Base-by-base conservation (phyloP, 2,113 vertebrate genomes). In the Tetraodon nigroviridis region DNA sequence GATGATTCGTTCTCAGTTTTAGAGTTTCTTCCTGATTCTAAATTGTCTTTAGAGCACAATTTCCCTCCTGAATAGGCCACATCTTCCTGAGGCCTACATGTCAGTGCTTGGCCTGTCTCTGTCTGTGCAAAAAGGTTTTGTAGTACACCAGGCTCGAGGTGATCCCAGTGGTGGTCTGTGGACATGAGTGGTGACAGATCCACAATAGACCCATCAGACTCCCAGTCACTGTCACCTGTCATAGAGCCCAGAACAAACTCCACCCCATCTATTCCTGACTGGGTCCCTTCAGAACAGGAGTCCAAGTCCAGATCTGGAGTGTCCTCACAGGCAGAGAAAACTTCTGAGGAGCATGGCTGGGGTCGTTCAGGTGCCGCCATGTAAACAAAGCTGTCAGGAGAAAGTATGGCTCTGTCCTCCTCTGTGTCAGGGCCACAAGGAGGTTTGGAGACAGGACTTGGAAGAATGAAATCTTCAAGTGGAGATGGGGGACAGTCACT, bases 141-240 rank as follows among this genome's bases (percentile, higher is more conserved):
- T 0, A 92, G 86, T 45, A 90, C 60, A 6, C 84, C 88, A 1
- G 85, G 87, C 51, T 92, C 91, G 10, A 91, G 86, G 17, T 86
- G 83, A 50, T 90, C 90, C 86, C 88, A 90, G 16, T 32, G 7
- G 10, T 73, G 86, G 41, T 91, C 91, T 20, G 48, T 68, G 32
- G 27, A 76, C 56, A 52, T 13, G 15, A 71, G 44, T 0, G 73
- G 29, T 27, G 83, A 80, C 41, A 79, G 78, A 55, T 89, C 87
- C 44, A 83, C 64, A 27, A 73, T 71, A 1, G 89, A 89, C 13
- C 78, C 79, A 5, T 91, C 91, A 0, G 90, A 90, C 41, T 92
- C 90, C 91, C 91, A 92, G 77, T 91, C 90, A 45, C 90, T 91
- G 73, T 91, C 91, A 1, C 88, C 91, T 0, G 87, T 84, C 77